Evolutionary conservation across 1,140 invertebrate species (phyloP).

Genomic region (Mya arenaria): DNA sequence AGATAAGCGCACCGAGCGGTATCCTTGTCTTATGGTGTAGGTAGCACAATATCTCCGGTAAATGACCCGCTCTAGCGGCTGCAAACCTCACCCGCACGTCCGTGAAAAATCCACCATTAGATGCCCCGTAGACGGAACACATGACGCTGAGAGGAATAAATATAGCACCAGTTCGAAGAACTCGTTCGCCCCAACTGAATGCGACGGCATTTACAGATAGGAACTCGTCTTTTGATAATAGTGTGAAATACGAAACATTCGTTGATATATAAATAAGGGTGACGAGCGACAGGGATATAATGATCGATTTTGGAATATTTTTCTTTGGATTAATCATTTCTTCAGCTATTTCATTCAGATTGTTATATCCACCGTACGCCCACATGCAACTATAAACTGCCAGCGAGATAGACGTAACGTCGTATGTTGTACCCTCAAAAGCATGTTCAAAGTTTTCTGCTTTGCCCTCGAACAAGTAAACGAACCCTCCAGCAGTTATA

Average conservation of each 20-base stretch:
- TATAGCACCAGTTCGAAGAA: conserved; percentile 8
- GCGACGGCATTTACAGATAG: conserved; percentile 7
- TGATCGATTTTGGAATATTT: conserved; percentile 33
- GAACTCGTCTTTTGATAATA: conserved; percentile 14
- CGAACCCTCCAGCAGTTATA: conserved; percentile 25
- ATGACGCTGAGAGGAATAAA: conserved; percentile 31
- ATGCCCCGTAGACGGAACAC: conserved; percentile 35
- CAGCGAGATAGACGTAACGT: conserved; percentile 10
- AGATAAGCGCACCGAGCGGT: background rate
- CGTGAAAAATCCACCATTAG: conserved; percentile 34
- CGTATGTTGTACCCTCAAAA: conserved; percentile 31
- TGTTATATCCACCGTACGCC: conserved; percentile 43
- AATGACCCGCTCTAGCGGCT: conserved; percentile 32
- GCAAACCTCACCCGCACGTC: conserved; percentile 31
- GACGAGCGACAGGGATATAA: conserved; percentile 24
- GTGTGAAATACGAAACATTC: conserved; percentile 34
- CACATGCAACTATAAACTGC: conserved; percentile 50
- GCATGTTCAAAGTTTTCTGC: conserved; percentile 10
- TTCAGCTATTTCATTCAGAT: conserved; percentile 35
- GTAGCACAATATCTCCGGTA: conserved; percentile 37
- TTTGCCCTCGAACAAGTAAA: background rate
- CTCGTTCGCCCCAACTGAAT: conserved; percentile 18
- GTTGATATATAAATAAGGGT: conserved; percentile 35
- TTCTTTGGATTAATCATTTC: conserved; percentile 39
- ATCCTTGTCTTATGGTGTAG: conserved; percentile 36